Evolutionary conservation across 2,113 vertebrate species (phyloP), one percentile per base, ranked within the genome.

Genomic region (Serilophus lunatus): DNA sequence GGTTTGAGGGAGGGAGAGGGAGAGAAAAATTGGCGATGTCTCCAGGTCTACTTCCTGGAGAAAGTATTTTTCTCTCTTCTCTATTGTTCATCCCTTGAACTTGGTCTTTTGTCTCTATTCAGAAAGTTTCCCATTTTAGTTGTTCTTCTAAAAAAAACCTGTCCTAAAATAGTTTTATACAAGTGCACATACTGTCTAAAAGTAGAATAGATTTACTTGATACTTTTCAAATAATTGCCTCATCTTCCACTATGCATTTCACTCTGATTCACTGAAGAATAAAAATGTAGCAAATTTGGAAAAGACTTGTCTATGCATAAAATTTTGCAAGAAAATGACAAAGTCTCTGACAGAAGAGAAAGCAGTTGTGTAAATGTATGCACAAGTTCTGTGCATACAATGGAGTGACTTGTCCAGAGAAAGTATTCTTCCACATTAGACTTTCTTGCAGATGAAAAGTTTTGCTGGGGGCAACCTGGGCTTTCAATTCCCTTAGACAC

Each of bases 361-460:
- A 72, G 16, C 18, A 36, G 12, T 69, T 3, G 1, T 56, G 5
- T 38, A 75, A 78, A 36, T 50, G 40, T 1, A 0, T 33, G 5
- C 63, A 28, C 18, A 36, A 42, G 17, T 12, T 63, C 42, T 50
- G 20, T 88, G 53, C 59, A n/a, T n/a, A 18, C 33, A 38, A 45
- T 86, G 49, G 33, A 3, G 10, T 72, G 26, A 29, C 19, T 76
- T 65, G 18, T 44, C 50, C 18, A 69, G 31, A 38, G 25, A 51
- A 51, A 33, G 16, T 65, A 18, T 20, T 78, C 29, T 50, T 8
- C 51, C 24, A 2, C 59, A 42, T 10, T n/a, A 20, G 29, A 31
- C 49, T 69, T 53, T 10, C 44, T 61, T 45, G 10, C 9, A 89
- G 36, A 45, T 23, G 20, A 69, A 61, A 69, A 60, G 4, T 75